Base-by-base conservation (phyloP, 2,113 vertebrate species). In the Euleptes europaea region DNA sequence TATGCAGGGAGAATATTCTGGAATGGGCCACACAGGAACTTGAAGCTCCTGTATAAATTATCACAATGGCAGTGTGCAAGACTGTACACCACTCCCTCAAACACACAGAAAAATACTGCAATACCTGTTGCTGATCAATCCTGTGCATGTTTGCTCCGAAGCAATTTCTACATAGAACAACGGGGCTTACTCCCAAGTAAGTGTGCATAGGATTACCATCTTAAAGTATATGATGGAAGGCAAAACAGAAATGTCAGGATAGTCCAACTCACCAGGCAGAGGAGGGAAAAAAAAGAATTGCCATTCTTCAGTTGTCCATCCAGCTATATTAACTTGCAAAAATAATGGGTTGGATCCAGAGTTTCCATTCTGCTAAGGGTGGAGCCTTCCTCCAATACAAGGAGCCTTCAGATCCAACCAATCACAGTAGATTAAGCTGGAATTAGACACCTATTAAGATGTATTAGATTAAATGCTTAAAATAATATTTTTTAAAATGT, bases 221-320 rank as follows among this genome's bases (percentile, higher is more conserved):
- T 71, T 71, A 15, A 79, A 65, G 28, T 82, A 21, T 21, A 57
- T 31, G 44, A 57, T 23, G 33, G n/a, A n/a, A 11, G 66, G 11
- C 69, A 69, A 69, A 77, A 42, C 11, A 17, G 15, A 63, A 51
- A 57, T 21, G 66, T 66, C 17, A 76, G 21, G 72, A 65, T 78
- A 84, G n/a, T 51, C 21, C 14, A 71, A 47, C 1, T 86, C 84
- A 85, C 9, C 31, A 84, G 67, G 26, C 76, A 77, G 60, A 85
- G 51, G 83, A 87, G 90, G 85, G 82, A 79, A 57, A 91, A 19
- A 70, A 42, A 85, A 91, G n/a, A 28, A 77, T 42, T 74, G 84
- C 69, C 1, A 38, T 0, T 2, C 74, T 15, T 66, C 82, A 44
- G 60, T 82, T 82, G 84, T 12, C 28, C 66, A 19, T 17, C n/a